These are phyloP conservation scores for Conger conger DNA, from an alignment of 2,113 vertebrate genomes.

Conservation along the genomic window DNA sequence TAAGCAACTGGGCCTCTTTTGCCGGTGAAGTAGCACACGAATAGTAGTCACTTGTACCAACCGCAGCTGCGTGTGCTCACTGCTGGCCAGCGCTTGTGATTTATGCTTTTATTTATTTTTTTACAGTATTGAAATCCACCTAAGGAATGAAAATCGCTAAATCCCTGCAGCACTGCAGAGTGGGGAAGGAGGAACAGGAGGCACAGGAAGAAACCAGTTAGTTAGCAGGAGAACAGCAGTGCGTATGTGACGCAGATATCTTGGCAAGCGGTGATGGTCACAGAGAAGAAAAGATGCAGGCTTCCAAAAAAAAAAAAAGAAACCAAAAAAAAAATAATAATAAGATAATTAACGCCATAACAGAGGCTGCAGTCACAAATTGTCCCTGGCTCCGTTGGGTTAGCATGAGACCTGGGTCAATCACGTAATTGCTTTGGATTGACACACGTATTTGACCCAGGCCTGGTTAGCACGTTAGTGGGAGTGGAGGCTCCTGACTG, in stretches of 20 bases:
- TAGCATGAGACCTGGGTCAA: background rate
- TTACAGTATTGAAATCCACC: background rate
- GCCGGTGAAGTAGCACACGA: constrained; percentile 67
- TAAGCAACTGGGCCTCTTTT: constrained; percentile 68
- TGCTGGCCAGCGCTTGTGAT: background rate
- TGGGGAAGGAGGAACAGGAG: background rate
- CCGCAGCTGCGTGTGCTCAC: constrained; percentile 40
- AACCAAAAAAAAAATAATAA: background rate
- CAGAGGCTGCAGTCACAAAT: background rate
- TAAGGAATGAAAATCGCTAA: background rate
- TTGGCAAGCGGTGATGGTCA: background rate
- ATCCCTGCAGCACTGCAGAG: background rate
- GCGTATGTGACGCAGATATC: background rate
- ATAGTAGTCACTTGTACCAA: constrained; percentile 68
- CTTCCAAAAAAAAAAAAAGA: background rate
- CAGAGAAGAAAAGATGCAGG: background rate
- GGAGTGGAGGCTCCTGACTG: background rate
- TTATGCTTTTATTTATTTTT: background rate
- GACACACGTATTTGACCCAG: no score
- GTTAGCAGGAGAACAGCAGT: background rate
- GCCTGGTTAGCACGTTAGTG: no score
- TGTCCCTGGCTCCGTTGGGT: background rate
- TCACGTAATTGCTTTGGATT: no score
- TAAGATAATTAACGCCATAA: no score
- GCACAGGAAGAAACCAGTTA: background rate